Percentiles rank a stretch among this genome's conserved stretches.
These are phyloP conservation scores for Tenthredo distinguenda DNA, from an alignment of 2,888 invertebrate genomes.

Conservation along the genomic window DNA sequence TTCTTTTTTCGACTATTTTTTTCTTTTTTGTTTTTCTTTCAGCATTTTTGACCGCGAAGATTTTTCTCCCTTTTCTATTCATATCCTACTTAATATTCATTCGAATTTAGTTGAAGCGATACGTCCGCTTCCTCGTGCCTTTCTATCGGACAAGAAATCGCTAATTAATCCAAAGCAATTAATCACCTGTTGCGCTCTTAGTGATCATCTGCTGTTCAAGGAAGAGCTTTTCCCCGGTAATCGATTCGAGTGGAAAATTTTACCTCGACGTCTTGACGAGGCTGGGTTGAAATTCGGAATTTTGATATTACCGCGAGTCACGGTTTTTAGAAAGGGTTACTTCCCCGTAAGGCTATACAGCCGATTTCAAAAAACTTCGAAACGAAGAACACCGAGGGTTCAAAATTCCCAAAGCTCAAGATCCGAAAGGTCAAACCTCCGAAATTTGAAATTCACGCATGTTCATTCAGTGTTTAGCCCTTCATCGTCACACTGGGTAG, in stretches of 20 bases:
- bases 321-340: too few relatives aligned
- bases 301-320: too few relatives aligned
- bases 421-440: too few relatives aligned
- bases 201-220: background rate
- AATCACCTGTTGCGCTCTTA: constrained; percentile 18
- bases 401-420: too few relatives aligned
- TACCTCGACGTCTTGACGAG: background rate
- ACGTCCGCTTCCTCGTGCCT: background rate
- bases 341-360: too few relatives aligned
- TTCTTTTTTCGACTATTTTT: constrained; percentile 22
- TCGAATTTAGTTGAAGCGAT: background rate
- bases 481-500: too few relatives aligned
- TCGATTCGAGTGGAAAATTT: background rate
- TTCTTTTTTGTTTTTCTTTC: constrained; percentile 52
- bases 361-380: too few relatives aligned
- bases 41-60: constrained; percentile 26
- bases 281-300: background rate
- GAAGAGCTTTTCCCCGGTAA: constrained; percentile 1
- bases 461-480: too few relatives aligned
- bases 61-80: constrained; percentile 41
- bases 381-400: too few relatives aligned
- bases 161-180: constrained; percentile 1
- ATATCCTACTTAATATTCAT: background rate
- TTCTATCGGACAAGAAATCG: background rate
- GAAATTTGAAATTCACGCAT: too few relatives aligned